Percentiles rank a stretch among this genome's conserved stretches.
These are phyloP conservation scores for Dolichoris vasculosae DNA, from an alignment of 1,140 invertebrate species.

Conservation along the genomic window DNA sequence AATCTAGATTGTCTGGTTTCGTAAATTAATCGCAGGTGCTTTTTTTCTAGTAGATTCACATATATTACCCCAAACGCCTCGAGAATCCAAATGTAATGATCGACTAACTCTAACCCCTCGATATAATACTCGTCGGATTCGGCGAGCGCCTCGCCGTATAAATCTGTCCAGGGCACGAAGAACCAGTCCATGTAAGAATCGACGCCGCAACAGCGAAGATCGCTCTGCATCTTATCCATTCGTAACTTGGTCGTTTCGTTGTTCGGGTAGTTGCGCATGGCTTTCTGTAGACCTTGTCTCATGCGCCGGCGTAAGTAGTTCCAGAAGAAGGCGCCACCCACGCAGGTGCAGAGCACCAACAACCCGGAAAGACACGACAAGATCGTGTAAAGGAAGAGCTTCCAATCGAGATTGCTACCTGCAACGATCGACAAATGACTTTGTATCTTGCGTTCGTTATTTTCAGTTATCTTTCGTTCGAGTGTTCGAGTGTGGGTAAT, in stretches of 20 bases:
- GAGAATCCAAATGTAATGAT: neutral
- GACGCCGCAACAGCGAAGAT: slow-evolving; percentile 55
- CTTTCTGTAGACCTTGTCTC: slow-evolving; percentile 33
- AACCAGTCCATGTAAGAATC: slow-evolving; percentile 56
- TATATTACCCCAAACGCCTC: neutral
- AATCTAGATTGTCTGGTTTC: no score
- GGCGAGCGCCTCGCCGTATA: neutral
- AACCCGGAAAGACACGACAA: slow-evolving; percentile 53
- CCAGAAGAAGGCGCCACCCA: slow-evolving; percentile 33
- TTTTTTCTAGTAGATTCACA: no score
- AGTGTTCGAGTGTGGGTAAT: no score
- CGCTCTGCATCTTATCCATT: slow-evolving; percentile 52
- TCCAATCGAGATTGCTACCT: slow-evolving; percentile 17
- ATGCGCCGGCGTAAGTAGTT: slow-evolving; percentile 19
- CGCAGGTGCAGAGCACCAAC: slow-evolving; percentile 45
- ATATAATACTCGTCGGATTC: neutral
- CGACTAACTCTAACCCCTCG: neutral
- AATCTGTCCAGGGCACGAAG: slow-evolving; percentile 46
- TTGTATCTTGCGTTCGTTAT: neutral
- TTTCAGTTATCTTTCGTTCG: neutral
- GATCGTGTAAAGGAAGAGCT: slow-evolving; percentile 50
- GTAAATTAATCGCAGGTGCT: no score
- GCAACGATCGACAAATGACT: neutral
- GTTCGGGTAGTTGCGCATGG: slow-evolving; percentile 49
- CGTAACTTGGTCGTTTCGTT: slow-evolving; percentile 29